Percentiles rank a stretch among this genome's conserved stretches.
phyloP scores from a whole-genome alignment of 2,113 vertebrate genomes.

The Lepisosteus osseus region DNA sequence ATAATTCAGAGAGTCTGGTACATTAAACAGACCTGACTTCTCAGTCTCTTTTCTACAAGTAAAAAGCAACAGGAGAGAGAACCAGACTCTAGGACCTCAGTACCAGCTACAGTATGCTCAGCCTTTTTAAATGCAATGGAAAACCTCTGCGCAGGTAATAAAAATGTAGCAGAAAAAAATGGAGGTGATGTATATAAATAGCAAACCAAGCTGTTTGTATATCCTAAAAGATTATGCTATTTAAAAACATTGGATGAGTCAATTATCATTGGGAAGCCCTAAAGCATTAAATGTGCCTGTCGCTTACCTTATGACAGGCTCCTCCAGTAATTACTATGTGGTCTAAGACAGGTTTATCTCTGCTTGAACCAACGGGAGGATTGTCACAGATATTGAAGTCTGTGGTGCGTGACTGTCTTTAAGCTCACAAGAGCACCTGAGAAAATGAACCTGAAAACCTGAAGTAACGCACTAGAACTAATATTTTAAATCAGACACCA shows the following conservation, averaged over 20 bases:
- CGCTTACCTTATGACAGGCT: constrained; percentile 1
- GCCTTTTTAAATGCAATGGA: too few relatives aligned
- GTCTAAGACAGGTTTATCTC: neutral
- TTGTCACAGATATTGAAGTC: neutral
- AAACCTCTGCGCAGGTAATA: neutral
- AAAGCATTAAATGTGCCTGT: neutral
- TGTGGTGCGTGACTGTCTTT: constrained; percentile 12
- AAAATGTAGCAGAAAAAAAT: neutral
- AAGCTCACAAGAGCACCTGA: constrained; percentile 6
- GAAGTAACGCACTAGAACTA: constrained; percentile 3
- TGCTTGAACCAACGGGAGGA: neutral
- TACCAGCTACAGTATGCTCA: too few relatives aligned
- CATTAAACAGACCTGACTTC: constrained; percentile 6
- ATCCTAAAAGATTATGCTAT: neutral
- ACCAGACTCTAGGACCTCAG: too few relatives aligned
- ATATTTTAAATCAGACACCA: neutral
- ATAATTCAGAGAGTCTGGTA: constrained; percentile 12
- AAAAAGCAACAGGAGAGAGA: too few relatives aligned
- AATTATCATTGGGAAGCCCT: neutral
- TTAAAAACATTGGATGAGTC: neutral
- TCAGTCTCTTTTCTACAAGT: too few relatives aligned
- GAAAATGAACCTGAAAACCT: neutral
- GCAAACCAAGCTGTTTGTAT: neutral
- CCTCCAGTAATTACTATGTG: neutral
- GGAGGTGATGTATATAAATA: neutral